Evolutionary conservation across 2,888 invertebrate species (phyloP).

Genomic region (Nomada fucata): DNA sequence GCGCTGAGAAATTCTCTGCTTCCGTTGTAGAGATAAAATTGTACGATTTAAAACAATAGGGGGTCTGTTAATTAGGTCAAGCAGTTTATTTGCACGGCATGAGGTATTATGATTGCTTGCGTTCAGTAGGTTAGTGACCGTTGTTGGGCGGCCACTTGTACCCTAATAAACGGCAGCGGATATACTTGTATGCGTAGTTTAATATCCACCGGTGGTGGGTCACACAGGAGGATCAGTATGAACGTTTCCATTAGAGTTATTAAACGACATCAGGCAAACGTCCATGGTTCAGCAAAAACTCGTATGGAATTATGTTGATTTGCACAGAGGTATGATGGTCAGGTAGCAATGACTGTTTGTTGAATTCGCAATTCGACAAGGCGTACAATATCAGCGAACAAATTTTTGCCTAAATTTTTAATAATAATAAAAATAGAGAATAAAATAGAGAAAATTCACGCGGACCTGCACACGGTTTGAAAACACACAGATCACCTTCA

Average conservation of each 20-base stretch:
- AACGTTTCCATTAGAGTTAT: slow-evolving; percentile 34
- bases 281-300: background rate
- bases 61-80: slow-evolving; percentile 15
- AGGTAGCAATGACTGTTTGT: background rate
- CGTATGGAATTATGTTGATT: slow-evolving; percentile 23
- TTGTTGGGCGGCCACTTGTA: background rate
- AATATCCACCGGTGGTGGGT: slow-evolving; percentile 4
- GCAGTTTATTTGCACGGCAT: background rate
- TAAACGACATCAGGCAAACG: slow-evolving; percentile 21
- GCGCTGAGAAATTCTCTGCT: no score
- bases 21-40: no score
- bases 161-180: slow-evolving; percentile 8
- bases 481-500: slow-evolving; percentile 88
- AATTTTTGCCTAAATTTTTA: no score
- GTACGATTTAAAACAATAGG: background rate
- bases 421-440: no score
- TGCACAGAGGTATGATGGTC: background rate
- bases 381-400: no score
- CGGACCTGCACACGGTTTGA: slow-evolving; percentile 19
- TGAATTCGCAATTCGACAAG: background rate
- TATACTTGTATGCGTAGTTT: slow-evolving; percentile 11
- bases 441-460: slow-evolving; percentile 1
- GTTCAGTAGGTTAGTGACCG: background rate
- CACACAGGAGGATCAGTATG: background rate
- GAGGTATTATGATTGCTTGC: background rate